Base-by-base conservation (phyloP, 2,888 invertebrate species). In the Leptothorax acervorum region DNA sequence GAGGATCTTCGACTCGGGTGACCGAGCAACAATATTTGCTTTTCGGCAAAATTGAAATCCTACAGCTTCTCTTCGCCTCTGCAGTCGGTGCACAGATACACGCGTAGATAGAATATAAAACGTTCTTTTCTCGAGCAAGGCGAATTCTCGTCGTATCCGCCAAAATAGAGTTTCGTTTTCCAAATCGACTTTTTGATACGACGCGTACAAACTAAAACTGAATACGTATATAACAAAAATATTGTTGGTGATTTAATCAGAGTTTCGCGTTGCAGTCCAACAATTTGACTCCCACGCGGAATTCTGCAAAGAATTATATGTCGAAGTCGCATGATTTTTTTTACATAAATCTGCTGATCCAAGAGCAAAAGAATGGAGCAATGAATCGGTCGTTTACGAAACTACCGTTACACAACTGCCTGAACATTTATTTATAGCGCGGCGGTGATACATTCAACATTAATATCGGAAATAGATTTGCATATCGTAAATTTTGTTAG, bases 1-100 rank as follows among this genome's bases (percentile, higher is more conserved):
- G 18, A 42, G n/a, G 48, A 45, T 68, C 68, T 81, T 81, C 73
- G 68, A 68, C 60, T 81, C 79, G 60, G 73, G 12, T 81, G 73
- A 71, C 60, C 79, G 79, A 48, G 68, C 78, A 78, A 81, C 79
- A 81, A 81, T 81, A 81, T 81, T 81, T 81, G 73, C 79, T 81
- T 73, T 81, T 60, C 71, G 73, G 71, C 79, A 71, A 81, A 81
- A 81, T 81, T 81, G 79, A 71, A 81, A 81, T 71, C 79, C 79
- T 81, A 48, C 73, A 60, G 45, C 57, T 48, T 78, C 68, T 55
- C 68, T 1, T 68, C 18, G 79, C 42, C 42, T 12, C n/a, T 15
- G 66, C 71, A 70, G 57, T 57, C 66, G n/a, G 45, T 39, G 39
- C 31, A 48, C 39, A 51, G 48, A 71, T 48, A 79, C 39, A 62